Percentiles rank a stretch among this genome's conserved stretches.
Conservation (phyloP, 2,113 vertebrate species). For the Apaloderma vittatum region DNA sequence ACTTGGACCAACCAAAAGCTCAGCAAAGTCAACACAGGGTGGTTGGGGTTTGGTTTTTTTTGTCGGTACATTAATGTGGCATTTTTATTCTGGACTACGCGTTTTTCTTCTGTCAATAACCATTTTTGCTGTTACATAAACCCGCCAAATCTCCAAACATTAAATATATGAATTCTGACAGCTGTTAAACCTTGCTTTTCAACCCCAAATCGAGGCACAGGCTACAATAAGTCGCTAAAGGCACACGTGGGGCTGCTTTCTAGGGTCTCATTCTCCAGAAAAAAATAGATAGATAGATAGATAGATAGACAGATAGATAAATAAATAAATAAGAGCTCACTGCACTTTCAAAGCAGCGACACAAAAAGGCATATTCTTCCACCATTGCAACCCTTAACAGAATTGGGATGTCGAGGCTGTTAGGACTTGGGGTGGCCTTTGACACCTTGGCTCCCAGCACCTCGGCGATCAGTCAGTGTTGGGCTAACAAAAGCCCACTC, state of each 20-base stretch:
- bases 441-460: conserved; percentile 34
- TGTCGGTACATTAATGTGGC: neutral
- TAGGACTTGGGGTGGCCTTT: conserved; percentile 45
- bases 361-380: neutral
- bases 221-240: neutral
- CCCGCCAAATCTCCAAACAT: neutral
- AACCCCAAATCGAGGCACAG: neutral
- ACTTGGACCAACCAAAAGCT: neutral
- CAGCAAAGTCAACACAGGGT: neutral
- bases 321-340: neutral
- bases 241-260: neutral
- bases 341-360: neutral
- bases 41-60: neutral
- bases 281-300: too few relatives aligned
- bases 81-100: neutral
- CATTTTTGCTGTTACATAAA: conserved; percentile 10
- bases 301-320: too few relatives aligned
- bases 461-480: conserved; percentile 15
- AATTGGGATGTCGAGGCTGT: neutral
- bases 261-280: neutral
- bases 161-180: conserved; percentile 4
- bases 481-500: conserved; percentile 6
- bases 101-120: conserved; percentile 20
- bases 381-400: neutral
- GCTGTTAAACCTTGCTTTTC: conserved; percentile 23